Conservation (phyloP, 2,888 invertebrate genomes). For the Melieria crassipennis region DNA sequence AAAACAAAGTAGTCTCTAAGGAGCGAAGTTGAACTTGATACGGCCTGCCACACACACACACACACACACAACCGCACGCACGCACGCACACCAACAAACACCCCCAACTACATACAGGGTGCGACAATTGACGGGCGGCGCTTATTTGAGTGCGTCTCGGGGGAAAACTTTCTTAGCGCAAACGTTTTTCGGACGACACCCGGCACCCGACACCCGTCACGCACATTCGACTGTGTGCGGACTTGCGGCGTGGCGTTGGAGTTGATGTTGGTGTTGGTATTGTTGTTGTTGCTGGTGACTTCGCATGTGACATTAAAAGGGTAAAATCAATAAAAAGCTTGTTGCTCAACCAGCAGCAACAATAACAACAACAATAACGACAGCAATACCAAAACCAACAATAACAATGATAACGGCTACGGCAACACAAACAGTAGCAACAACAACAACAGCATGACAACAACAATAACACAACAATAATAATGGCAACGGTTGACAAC, state of each 20-base stretch:
- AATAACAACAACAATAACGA: constrained; percentile 20
- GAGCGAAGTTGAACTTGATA: constrained; percentile 28
- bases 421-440: constrained; percentile 19
- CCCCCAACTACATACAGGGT: not conserved
- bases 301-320: constrained; percentile 26
- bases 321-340: constrained; percentile 61
- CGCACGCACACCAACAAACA: not conserved
- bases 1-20: constrained; percentile 31
- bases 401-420: constrained; percentile 24
- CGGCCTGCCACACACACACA: not conserved
- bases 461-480: constrained; percentile 30
- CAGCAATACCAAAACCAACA: constrained; percentile 14
- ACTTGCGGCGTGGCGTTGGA: not conserved
- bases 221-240: not conserved
- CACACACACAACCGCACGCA: not conserved
- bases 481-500: constrained; percentile 26
- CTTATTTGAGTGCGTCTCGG: no score
- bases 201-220: not conserved
- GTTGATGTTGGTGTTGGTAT: not conserved
- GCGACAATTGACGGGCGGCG: no score
- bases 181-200: not conserved
- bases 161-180: not conserved
- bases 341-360: constrained; percentile 49
- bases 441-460: constrained; percentile 17
- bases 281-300: not conserved